phyloP scores from a whole-genome alignment of 2,888 invertebrate species.

The Syrista parreyssii region DNA sequence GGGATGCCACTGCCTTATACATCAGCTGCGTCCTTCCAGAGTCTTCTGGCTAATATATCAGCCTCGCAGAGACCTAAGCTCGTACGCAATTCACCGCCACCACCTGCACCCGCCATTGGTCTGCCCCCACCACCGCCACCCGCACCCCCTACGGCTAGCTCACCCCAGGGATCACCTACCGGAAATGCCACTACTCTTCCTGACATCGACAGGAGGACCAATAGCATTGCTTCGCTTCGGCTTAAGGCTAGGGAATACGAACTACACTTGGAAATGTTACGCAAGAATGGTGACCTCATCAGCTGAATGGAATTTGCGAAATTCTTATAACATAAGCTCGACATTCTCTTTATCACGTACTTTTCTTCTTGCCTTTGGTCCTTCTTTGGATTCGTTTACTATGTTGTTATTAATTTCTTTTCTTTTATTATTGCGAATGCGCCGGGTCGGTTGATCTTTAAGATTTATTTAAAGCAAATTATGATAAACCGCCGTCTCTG shows the following conservation, averaged over 20 bases:
- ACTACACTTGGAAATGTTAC: conserved; percentile 82
- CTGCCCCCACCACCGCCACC: conserved; percentile 58
- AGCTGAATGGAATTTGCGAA: conserved; percentile 71
- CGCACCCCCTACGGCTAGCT: conserved; percentile 50
- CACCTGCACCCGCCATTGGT: conserved; percentile 52
- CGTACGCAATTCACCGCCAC: conserved; percentile 59
- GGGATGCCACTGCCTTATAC: conserved; percentile 60
- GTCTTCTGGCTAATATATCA: conserved; percentile 83
- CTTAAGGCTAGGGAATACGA: conserved; percentile 92
- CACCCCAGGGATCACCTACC: conserved; percentile 66
- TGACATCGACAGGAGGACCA: conserved; percentile 85
- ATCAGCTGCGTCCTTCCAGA: conserved; percentile 80
- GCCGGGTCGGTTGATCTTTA: not conserved
- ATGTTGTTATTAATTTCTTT: not conserved
- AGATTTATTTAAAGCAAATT: not conserved
- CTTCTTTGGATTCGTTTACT: not conserved
- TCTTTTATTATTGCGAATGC: not conserved
- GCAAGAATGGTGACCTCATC: conserved; percentile 84
- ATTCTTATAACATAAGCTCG: conserved; percentile 7
- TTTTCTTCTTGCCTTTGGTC: not conserved
- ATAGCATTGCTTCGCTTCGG: conserved; percentile 87
- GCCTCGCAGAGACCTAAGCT: conserved; percentile 72
- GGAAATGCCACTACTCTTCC: conserved; percentile 69
- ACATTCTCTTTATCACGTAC: not conserved
- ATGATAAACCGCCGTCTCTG: not conserved